Percentiles rank a stretch among this genome's conserved stretches.
Evolutionary conservation across 1,140 invertebrate genomes (phyloP).

Genomic region (Lordiphosa stackelbergi): DNA sequence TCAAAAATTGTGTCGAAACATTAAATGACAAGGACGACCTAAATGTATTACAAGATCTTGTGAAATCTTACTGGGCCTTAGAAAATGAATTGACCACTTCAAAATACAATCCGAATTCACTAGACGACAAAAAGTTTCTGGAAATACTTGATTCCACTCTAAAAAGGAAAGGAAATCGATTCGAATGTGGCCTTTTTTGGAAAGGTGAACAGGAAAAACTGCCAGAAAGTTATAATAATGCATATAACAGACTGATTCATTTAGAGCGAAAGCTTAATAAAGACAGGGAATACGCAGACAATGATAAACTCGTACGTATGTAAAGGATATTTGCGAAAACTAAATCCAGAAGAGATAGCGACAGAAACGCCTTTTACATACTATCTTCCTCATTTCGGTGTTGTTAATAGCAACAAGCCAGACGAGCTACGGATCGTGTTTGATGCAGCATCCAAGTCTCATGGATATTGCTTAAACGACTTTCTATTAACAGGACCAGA

Average conservation of each 20-base stretch:
- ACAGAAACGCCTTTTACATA: conserved; percentile 6
- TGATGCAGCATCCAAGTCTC: conserved; percentile 13
- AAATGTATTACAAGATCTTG: conserved; percentile 5
- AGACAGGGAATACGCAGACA: not conserved
- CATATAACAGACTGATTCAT: conserved; percentile 1
- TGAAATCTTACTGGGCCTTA: conserved; percentile 12
- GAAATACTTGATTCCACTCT: too few species aligned
- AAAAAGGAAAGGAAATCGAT: conserved; percentile 8
- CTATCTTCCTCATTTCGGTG: conserved; percentile 23
- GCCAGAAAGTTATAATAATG: conserved; percentile 16
- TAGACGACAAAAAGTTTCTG: conserved; percentile 4
- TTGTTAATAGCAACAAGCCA: conserved; percentile 19
- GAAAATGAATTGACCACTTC: conserved; percentile 2
- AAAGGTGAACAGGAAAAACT: conserved; percentile 3
- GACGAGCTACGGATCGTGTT: conserved; percentile 22
- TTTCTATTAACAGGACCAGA: conserved; percentile 23
- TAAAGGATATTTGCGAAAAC: conserved; percentile 10
- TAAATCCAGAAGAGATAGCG: not conserved
- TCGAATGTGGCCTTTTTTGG: conserved; percentile 25
- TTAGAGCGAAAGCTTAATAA: conserved; percentile 16
- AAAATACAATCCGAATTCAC: conserved; percentile 1
- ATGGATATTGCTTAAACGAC: conserved; percentile 22
- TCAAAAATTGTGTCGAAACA: not conserved
- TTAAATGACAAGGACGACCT: conserved; percentile 1
- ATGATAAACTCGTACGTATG: conserved; percentile 1